These are phyloP conservation scores for Syncerus caffer DNA, from an alignment of 2,797 vertebrate genomes.

Conservation along the genomic window DNA sequence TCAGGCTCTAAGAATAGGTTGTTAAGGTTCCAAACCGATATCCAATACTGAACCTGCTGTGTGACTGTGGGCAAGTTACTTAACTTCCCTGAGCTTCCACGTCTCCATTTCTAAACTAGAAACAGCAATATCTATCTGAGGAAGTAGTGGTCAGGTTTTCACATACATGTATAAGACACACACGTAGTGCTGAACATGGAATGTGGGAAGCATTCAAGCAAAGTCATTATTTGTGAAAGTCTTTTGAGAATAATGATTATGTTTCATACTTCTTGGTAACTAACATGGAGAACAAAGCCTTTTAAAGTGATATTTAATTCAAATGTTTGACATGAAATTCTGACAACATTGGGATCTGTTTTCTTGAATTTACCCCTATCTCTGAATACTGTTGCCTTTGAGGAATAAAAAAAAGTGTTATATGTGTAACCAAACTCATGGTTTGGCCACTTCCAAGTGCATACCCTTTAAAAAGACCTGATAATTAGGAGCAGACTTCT, in stretches of 20 bases:
- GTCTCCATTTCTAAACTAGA: neutral
- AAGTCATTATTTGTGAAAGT: neutral
- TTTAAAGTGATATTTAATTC: neutral
- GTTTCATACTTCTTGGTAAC: neutral
- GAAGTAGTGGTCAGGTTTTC: neutral
- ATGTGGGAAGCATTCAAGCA: neutral
- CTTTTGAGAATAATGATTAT: neutral
- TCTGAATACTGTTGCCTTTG: neutral
- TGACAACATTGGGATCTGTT: neutral
- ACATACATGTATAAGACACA: neutral
- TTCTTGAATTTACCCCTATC: neutral
- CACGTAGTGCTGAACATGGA: neutral
- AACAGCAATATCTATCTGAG: neutral
- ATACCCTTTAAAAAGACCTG: neutral
- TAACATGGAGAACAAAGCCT: neutral
- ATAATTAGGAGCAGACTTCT: constrained; percentile 2
- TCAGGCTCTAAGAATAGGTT: neutral
- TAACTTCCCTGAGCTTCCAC: neutral
- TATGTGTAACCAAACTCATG: neutral
- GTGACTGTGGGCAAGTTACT: neutral
- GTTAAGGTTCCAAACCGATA: neutral
- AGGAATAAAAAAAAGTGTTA: neutral
- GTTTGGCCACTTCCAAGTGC: neutral
- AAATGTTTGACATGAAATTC: neutral
- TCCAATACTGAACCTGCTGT: neutral